phyloP scores from a whole-genome alignment of 2,797 vertebrate genomes.

The Danio jaintianensis region DNA sequence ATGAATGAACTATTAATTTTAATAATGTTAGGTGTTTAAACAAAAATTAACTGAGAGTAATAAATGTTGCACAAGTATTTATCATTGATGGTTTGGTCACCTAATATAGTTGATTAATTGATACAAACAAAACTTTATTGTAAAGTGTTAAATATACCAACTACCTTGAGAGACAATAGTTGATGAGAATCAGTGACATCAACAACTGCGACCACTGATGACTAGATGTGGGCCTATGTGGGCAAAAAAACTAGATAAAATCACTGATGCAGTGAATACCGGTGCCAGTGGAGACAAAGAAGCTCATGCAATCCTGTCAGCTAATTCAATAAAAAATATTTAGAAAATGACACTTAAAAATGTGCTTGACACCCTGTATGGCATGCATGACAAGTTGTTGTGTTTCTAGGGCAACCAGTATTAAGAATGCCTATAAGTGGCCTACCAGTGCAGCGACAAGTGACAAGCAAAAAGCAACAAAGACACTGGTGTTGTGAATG shows the following conservation, averaged over 20 bases:
- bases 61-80: too few relatives aligned
- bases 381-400: background rate
- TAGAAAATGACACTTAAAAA: background rate
- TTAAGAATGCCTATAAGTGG: conserved; percentile 15
- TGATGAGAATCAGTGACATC: background rate
- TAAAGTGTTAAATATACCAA: too few relatives aligned
- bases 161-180: background rate
- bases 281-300: background rate
- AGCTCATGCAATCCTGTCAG: background rate
- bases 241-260: background rate
- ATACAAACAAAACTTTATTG: too few relatives aligned
- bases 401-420: conserved; percentile 21
- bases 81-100: too few relatives aligned
- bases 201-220: background rate
- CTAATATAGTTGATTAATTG: too few relatives aligned
- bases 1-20: conserved; percentile 31
- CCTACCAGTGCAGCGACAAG: conserved; percentile 2
- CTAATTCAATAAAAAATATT: background rate
- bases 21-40: too few relatives aligned
- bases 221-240: background rate
- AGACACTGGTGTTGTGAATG: background rate
- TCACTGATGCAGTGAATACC: background rate
- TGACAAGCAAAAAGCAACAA: background rate
- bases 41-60: too few relatives aligned
- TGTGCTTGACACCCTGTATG: background rate